Conservation (phyloP, 1,140 invertebrate genomes). For the Habropoda laboriosa region DNA sequence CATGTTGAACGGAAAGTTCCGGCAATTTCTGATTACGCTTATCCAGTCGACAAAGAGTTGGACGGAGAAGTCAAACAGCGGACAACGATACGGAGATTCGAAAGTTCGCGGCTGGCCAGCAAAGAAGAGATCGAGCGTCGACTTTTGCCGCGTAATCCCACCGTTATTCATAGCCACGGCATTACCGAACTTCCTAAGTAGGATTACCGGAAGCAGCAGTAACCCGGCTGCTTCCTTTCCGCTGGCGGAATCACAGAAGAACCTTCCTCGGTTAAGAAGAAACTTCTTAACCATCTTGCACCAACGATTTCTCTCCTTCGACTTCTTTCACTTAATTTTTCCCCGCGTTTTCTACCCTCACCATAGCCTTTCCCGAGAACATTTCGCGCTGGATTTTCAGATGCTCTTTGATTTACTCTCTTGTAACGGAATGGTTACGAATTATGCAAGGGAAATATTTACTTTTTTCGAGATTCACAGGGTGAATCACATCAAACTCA, state of each 20-base stretch:
- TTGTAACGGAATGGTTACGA: no score
- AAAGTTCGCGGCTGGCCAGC: slow-evolving; percentile 40
- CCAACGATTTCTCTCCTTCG: slow-evolving; percentile 14
- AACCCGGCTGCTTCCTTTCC: slow-evolving; percentile 27
- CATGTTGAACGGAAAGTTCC: neutral
- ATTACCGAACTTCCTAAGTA: slow-evolving; percentile 66
- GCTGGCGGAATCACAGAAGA: slow-evolving; percentile 48
- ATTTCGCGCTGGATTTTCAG: neutral
- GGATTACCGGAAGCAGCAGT: slow-evolving; percentile 61
- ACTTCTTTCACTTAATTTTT: slow-evolving; percentile 3
- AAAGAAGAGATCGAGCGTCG: slow-evolving; percentile 52
- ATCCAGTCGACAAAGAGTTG: neutral
- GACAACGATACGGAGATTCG: slow-evolving; percentile 48
- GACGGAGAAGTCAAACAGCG: slow-evolving; percentile 48
- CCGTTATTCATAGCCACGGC: slow-evolving; percentile 66
- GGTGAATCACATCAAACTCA: no score
- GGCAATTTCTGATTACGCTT: neutral
- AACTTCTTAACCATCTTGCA: slow-evolving; percentile 65
- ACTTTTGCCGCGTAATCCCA: slow-evolving; percentile 64
- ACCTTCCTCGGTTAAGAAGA: slow-evolving; percentile 43
- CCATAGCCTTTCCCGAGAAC: neutral
- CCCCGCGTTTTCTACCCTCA: neutral
- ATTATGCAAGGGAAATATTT: no score
- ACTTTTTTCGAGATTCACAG: no score
- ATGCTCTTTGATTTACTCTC: neutral